These are phyloP conservation scores for Luperina nickerlii DNA, from an alignment of 2,888 invertebrate species.

Conservation along the genomic window DNA sequence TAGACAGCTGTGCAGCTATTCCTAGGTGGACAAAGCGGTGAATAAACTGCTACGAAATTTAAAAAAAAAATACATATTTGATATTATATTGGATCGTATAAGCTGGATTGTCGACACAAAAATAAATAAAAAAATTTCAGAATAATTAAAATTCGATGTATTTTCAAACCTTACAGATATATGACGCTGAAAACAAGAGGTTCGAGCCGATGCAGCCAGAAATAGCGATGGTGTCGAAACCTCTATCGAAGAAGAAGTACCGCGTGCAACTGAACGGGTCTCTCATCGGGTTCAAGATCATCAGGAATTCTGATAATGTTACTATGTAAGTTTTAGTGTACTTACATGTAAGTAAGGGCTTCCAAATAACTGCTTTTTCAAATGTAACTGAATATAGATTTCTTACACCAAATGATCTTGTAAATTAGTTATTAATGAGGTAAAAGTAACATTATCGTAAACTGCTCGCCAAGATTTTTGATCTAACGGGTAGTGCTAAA, in stretches of 20 bases:
- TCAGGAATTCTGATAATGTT: conserved; percentile 88
- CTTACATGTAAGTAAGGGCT: neutral
- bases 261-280: conserved; percentile 89
- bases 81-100: no score
- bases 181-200: conserved; percentile 85
- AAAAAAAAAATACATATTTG: no score
- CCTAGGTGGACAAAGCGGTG: no score
- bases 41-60: no score
- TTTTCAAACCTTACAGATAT: conserved; percentile 74
- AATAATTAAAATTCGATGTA: neutral
- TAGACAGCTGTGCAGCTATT: no score
- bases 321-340: conserved; percentile 86
- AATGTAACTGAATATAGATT: neutral
- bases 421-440: no score
- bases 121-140: neutral
- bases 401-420: no score
- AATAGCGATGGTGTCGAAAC: conserved; percentile 88
- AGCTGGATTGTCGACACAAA: neutral
- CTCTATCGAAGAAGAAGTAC: conserved; percentile 88
- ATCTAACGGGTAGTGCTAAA: no score
- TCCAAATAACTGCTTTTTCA: neutral
- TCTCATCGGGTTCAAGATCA: conserved; percentile 91
- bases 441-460: neutral
- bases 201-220: conserved; percentile 93
- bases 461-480: neutral